Evolutionary conservation across 2,888 invertebrate species (phyloP).

Genomic region (Drosophila phalerata): DNA sequence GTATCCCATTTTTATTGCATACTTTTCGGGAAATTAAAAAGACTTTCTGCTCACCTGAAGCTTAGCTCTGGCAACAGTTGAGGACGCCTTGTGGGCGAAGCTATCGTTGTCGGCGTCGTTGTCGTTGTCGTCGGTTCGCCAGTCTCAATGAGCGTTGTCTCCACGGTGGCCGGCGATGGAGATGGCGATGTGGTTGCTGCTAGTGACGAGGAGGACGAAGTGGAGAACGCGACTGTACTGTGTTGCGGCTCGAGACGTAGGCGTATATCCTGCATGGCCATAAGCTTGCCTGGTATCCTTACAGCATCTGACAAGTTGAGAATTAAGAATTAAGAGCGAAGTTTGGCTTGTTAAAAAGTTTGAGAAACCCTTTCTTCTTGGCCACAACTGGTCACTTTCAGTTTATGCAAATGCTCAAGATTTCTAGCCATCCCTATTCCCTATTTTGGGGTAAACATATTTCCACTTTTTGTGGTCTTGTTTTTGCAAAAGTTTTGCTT

Average conservation of each 20-base stretch:
- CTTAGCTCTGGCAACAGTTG: constrained; percentile 72
- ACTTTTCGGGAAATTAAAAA: constrained; percentile 9
- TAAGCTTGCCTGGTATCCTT: constrained; percentile 34
- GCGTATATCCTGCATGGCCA: constrained; percentile 85
- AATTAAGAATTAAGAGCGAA: constrained; percentile 15
- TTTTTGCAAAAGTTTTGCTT: constrained; percentile 48
- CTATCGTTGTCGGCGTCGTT: constrained; percentile 23
- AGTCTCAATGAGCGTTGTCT: constrained; percentile 73
- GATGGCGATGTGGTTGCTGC: constrained; percentile 30
- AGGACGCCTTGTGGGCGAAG: constrained; percentile 39
- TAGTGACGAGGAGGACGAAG: constrained; percentile 35
- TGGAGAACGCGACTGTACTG: constrained; percentile 66
- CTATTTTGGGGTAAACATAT: constrained; percentile 17
- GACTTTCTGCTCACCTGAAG: constrained; percentile 67
- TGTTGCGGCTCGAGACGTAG: constrained; percentile 83
- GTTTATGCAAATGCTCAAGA: constrained; percentile 65
- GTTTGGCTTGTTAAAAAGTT: constrained; percentile 53
- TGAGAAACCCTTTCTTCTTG: constrained; percentile 40
- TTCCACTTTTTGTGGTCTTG: constrained; percentile 38
- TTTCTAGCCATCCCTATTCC: constrained; percentile 46
- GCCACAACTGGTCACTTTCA: constrained; percentile 55
- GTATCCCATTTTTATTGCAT: constrained; percentile 27
- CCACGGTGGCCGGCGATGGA: constrained; percentile 42
- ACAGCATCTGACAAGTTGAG: constrained; percentile 58
- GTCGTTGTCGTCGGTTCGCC: constrained; percentile 32